Evolutionary conservation across 2,888 invertebrate species (phyloP).

Genomic region (Chloroclystis v-ata): DNA sequence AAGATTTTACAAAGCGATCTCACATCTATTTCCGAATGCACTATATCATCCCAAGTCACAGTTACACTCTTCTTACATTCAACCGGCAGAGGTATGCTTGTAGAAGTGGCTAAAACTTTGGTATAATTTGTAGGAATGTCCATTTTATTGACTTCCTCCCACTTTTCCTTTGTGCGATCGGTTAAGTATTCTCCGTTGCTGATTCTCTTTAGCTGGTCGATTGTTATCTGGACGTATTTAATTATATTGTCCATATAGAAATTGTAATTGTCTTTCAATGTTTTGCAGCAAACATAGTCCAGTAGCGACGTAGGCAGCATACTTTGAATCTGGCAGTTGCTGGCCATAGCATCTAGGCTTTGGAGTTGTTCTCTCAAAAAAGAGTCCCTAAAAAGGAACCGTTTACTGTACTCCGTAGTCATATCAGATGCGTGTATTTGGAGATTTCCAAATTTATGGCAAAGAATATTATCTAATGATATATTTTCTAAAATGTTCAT

Average conservation of each 20-base stretch:
- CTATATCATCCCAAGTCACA: constrained; percentile 54
- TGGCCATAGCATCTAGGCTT: constrained; percentile 38
- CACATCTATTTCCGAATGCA: constrained; percentile 63
- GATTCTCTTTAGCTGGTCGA: constrained; percentile 68
- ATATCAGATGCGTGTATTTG: constrained; percentile 45
- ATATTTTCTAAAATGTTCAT: constrained; percentile 49
- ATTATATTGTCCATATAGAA: constrained; percentile 70
- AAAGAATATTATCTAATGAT: constrained; percentile 49
- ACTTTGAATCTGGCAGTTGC: constrained; percentile 35
- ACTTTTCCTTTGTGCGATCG: constrained; percentile 63
- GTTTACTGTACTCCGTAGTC: constrained; percentile 40
- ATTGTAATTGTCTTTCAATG: constrained; percentile 60
- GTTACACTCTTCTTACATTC: constrained; percentile 41
- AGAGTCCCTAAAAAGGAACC: constrained; percentile 50
- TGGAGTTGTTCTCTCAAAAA: constrained; percentile 52
- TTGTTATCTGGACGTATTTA: constrained; percentile 58
- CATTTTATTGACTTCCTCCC: constrained; percentile 47
- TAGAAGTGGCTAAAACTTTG: constrained; percentile 49
- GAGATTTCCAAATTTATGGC: constrained; percentile 55
- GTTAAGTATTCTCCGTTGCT: constrained; percentile 70
- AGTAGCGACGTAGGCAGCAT: constrained; percentile 54
- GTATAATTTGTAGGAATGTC: constrained; percentile 28
- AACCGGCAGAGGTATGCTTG: constrained; percentile 54
- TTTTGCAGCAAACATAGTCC: constrained; percentile 63
- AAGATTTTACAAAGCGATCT: constrained; percentile 59